These are phyloP conservation scores for Eucera pruinosa DNA, from an alignment of 2,888 invertebrate species.

Conservation along the genomic window DNA sequence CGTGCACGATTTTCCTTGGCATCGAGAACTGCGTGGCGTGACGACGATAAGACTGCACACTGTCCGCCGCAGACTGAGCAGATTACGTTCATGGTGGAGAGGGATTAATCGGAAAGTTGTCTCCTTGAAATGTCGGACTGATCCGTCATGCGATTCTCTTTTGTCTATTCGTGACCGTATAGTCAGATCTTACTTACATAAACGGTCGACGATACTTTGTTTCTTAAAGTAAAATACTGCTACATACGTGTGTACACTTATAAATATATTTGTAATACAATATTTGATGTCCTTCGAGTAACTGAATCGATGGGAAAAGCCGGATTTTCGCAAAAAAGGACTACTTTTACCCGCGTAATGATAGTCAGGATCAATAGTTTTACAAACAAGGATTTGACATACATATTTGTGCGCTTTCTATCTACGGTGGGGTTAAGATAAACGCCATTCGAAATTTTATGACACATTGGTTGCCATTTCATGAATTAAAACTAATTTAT, in stretches of 20 bases:
- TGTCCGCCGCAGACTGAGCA: constrained; percentile 14
- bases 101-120: constrained; percentile 48
- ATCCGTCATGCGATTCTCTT: constrained; percentile 56
- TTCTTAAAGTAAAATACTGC: neutral
- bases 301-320: neutral
- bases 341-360: neutral
- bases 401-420: constrained; percentile 25
- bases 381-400: constrained; percentile 5
- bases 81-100: constrained; percentile 21
- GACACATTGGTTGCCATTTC: neutral
- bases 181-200: constrained; percentile 47
- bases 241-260: neutral
- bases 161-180: constrained; percentile 40
- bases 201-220: constrained; percentile 41
- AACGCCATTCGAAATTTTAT: constrained; percentile 3
- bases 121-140: constrained; percentile 59
- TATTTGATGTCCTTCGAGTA: neutral
- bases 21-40: constrained; percentile 13
- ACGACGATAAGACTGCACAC: constrained; percentile 32
- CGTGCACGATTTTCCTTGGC: constrained; percentile 9
- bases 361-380: neutral
- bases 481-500: neutral
- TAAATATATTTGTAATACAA: neutral
- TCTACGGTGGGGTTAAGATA: too few relatives aligned
- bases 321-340: neutral